Percentiles rank a stretch among this genome's conserved stretches.
Evolutionary conservation across 2,797 vertebrate species (phyloP).

Genomic region (Pantherophis alleghaniensis): DNA sequence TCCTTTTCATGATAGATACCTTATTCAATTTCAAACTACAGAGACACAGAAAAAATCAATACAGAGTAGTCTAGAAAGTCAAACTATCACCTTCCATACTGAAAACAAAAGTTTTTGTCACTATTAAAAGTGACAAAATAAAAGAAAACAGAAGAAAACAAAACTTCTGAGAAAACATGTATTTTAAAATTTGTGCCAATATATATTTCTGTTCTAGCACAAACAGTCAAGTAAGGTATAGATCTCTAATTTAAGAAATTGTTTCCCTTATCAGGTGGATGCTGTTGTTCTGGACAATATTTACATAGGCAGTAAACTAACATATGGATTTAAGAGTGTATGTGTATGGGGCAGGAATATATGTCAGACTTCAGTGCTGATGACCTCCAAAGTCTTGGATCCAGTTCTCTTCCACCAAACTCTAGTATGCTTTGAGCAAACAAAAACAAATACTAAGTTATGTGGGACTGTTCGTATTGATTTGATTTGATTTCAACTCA

Average conservation of each 20-base stretch:
- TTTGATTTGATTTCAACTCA: background rate
- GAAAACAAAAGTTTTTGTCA: slow-evolving; percentile 22
- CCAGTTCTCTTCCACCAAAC: background rate
- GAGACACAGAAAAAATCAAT: background rate
- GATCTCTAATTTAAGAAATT: background rate
- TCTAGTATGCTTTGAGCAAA: background rate
- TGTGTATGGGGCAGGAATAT: background rate
- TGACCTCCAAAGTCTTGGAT: background rate
- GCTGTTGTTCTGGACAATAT: background rate
- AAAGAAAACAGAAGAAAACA: slow-evolving; percentile 1
- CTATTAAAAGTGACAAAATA: too few species aligned
- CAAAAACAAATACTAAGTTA: background rate
- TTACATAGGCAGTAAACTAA: background rate
- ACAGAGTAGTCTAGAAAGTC: slow-evolving; percentile 22
- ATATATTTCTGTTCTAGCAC: slow-evolving; percentile 1
- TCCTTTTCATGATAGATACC: slow-evolving; percentile 16
- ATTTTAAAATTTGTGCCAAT: slow-evolving; percentile 7
- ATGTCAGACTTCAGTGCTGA: background rate
- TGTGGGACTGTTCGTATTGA: background rate
- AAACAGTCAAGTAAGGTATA: background rate
- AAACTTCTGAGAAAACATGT: slow-evolving; percentile 20
- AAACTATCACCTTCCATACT: slow-evolving; percentile 32
- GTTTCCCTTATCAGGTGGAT: background rate
- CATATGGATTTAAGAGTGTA: background rate
- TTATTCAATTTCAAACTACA: background rate